Percentiles rank a stretch among this genome's conserved stretches.
Evolutionary conservation across 1,140 invertebrate species (phyloP).

Genomic region (Drosophila kanapiae): DNA sequence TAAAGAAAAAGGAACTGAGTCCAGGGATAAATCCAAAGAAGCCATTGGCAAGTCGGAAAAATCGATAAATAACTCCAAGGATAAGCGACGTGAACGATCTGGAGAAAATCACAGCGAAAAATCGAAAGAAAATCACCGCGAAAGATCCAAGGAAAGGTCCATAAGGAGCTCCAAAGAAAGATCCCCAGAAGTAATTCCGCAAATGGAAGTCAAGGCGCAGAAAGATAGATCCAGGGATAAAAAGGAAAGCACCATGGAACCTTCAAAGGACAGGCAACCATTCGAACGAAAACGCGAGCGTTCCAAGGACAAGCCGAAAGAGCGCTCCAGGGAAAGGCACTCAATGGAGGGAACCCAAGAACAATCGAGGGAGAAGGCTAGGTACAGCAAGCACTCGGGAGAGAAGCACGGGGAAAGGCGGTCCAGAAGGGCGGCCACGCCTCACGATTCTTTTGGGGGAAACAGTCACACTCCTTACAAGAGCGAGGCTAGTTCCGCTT

Average conservation of each 20-base stretch:
- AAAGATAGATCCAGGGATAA: slow-evolving; percentile 3
- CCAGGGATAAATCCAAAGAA: slow-evolving; percentile 11
- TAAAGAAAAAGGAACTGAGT: slow-evolving; percentile 1
- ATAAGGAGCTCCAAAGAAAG: slow-evolving; percentile 8
- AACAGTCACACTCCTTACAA: neutral
- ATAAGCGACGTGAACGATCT: slow-evolving; percentile 1
- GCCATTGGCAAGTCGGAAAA: neutral
- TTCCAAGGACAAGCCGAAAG: slow-evolving; percentile 9
- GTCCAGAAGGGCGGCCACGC: neutral
- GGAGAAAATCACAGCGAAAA: slow-evolving; percentile 3
- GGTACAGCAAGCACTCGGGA: neutral
- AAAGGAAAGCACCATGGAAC: neutral
- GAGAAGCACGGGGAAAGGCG: slow-evolving; percentile 8
- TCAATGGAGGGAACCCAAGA: slow-evolving; percentile 22
- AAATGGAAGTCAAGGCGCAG: slow-evolving; percentile 2
- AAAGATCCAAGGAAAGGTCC: neutral
- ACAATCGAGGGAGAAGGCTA: slow-evolving; percentile 1
- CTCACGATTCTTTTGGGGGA: neutral
- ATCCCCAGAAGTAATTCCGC: slow-evolving; percentile 7
- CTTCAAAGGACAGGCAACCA: neutral
- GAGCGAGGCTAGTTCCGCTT: neutral
- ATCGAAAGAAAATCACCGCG: slow-evolving; percentile 7
- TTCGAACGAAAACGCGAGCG: neutral
- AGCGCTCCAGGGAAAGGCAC: slow-evolving; percentile 17
- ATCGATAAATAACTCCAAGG: neutral